Conservation (phyloP, 2,888 invertebrate genomes). For the Cryptus armator region DNA sequence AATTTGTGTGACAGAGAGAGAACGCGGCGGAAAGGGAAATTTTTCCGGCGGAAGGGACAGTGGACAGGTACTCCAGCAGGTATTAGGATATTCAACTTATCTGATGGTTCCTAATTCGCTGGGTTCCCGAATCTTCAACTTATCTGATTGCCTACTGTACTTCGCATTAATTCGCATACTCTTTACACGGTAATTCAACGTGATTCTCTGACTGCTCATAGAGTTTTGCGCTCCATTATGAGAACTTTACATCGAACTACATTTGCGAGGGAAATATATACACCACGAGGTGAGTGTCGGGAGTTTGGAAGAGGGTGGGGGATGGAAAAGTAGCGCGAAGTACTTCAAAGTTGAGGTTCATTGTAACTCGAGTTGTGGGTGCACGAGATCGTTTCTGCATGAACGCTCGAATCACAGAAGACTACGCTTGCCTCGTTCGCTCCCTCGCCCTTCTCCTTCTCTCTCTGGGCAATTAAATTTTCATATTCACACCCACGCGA, state of each 20-base stretch:
- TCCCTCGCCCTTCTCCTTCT: not conserved
- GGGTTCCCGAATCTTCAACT: too few relatives aligned
- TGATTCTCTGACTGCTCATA: constrained; percentile 19
- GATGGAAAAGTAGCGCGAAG: constrained; percentile 21
- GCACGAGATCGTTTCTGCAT: constrained; percentile 42
- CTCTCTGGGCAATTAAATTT: constrained; percentile 44
- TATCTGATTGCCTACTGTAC: too few relatives aligned
- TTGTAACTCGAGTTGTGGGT: constrained; percentile 40
- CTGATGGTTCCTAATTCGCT: too few relatives aligned
- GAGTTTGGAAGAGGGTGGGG: not conserved
- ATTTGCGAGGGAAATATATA: not conserved
- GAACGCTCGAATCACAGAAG: constrained; percentile 37
- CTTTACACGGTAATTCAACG: not conserved
- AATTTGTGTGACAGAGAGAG: too few relatives aligned
- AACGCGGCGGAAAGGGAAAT: too few relatives aligned
- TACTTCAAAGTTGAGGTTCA: constrained; percentile 54
- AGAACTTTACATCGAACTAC: not conserved
- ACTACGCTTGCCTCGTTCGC: not conserved
- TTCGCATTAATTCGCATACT: not conserved
- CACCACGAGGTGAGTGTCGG: constrained; percentile 1
- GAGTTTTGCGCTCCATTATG: constrained; percentile 1
- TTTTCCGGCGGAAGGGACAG: too few relatives aligned
- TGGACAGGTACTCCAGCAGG: too few relatives aligned
- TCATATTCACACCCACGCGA: constrained; percentile 45
- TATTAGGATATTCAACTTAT: too few relatives aligned